These are phyloP conservation scores for Oegoconia quadripuncta DNA, from an alignment of 2,888 invertebrate species.

Conservation along the genomic window DNA sequence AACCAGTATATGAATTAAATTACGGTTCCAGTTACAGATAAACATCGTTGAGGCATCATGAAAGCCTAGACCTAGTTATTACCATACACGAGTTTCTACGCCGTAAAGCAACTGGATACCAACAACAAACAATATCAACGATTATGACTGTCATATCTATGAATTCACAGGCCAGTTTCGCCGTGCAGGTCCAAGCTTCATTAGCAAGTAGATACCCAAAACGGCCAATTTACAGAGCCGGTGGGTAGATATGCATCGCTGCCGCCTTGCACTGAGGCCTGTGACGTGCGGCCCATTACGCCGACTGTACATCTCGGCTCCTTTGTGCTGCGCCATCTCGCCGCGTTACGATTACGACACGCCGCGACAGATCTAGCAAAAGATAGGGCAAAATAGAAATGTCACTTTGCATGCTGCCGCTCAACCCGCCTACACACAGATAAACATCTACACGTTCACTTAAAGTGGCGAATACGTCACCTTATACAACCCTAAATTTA, in stretches of 20 bases:
- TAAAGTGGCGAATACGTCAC: conserved; percentile 57
- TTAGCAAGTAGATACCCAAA: conserved; percentile 77
- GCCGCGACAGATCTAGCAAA: conserved; percentile 68
- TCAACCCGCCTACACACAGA: conserved; percentile 50
- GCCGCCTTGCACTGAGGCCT: conserved; percentile 58
- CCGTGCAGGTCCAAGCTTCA: conserved; percentile 62
- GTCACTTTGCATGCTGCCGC: conserved; percentile 70
- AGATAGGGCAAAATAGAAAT: conserved; percentile 73
- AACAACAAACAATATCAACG: conserved; percentile 47
- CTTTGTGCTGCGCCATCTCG: conserved; percentile 70
- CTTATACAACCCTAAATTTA: conserved; percentile 37
- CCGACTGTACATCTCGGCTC: conserved; percentile 67
- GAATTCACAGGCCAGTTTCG: conserved; percentile 64
- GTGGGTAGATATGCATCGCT: conserved; percentile 73
- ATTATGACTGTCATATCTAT: conserved; percentile 63
- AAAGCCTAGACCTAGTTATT: too few relatives aligned
- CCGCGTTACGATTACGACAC: conserved; percentile 70
- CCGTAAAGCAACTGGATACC: conserved; percentile 52
- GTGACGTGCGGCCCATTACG: conserved; percentile 72
- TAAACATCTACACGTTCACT: conserved; percentile 52
- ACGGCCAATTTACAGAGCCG: conserved; percentile 72
- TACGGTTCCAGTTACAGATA: too few relatives aligned
- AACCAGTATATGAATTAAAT: too few relatives aligned
- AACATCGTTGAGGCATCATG: background rate
- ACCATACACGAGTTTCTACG: too few relatives aligned